Evolutionary conservation across 2,113 vertebrate species (phyloP), one percentile per base, ranked within the genome.

Genomic region (Cranoglanis bouderius): DNA sequence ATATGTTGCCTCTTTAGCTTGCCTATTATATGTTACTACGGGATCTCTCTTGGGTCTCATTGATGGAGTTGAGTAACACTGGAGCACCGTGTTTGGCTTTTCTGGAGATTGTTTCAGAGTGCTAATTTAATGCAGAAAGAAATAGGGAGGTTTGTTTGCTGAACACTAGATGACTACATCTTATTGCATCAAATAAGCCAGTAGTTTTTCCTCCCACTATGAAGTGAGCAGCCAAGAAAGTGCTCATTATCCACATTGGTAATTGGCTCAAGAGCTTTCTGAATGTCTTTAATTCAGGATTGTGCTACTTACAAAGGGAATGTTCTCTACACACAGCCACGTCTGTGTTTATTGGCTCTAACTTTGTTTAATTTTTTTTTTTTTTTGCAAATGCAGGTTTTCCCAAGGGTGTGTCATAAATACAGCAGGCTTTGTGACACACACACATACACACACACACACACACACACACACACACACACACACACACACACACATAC

Each of bases 261-360:
- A 88, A 63, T 32, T 78, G 55, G 51, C 61, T 43, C 65, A 59
- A 40, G 21, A 59, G 35, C 13, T 49, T 75, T 59, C 29, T 59
- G n/a, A 77, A 84, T 75, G 81, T 35, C 14, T 84, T 84, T 61
- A 84, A 74, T 82, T 88, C 51, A 65, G 32, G 1, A 24, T 81
- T 65, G 57, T 65, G 38, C 1, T 19, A 19, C 57, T 87, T 63
- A 65, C 51, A 43, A 46, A 10, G 21, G 40, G 12, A 86, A 57
- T 43, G 72, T 59, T 86, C 51, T 57, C 12, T 86, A 18, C 21
- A 1, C 85, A 51, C 0, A 24, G 67, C 29, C 84, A 72, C 3
- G 12, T 21, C 4, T n/a, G 24, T 84, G 55, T 16, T 59, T 77
- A 46, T 46, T 32, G 55, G 29, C 18, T 29, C n/a, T 6, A 84